Conservation (phyloP, 1,140 invertebrate genomes). For the Solenopsis fugax region DNA sequence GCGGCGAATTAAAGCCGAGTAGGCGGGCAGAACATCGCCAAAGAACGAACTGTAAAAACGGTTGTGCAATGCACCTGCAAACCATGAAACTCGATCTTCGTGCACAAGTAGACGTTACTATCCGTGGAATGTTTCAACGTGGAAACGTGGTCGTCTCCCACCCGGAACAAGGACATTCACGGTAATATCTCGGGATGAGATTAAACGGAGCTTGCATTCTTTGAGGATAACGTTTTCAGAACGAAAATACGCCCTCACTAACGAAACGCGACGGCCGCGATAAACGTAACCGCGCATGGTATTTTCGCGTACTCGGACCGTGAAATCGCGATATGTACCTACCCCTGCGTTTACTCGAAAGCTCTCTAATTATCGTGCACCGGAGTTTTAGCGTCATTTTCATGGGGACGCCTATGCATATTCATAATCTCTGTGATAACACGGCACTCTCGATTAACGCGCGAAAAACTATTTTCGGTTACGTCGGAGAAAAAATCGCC, state of each 20-base stretch:
- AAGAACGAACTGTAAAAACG: conserved; percentile 40
- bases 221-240: conserved; percentile 64
- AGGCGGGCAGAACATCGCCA: conserved; percentile 43
- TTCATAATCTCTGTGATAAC: conserved; percentile 58
- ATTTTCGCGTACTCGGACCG: conserved; percentile 24
- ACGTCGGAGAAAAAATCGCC: conserved; percentile 1
- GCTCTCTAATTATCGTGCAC: conserved; percentile 57
- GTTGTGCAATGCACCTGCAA: conserved; percentile 26
- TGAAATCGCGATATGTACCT: conserved; percentile 57
- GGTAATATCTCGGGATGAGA: conserved; percentile 75
- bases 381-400: conserved; percentile 57
- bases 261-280: conserved; percentile 40
- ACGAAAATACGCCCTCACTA: conserved; percentile 63
- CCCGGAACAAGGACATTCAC: conserved; percentile 73
- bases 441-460: conserved; percentile 49
- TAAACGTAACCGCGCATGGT: conserved; percentile 30
- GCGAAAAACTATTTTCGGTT: conserved; percentile 49
- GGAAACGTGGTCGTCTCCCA: conserved; percentile 72
- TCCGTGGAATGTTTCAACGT: conserved; percentile 70
- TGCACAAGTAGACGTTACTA: conserved; percentile 65
- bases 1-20: conserved; percentile 34
- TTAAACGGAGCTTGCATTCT: conserved; percentile 76
- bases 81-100: conserved; percentile 60
- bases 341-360: conserved; percentile 4
- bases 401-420: conserved; percentile 45